These are phyloP conservation scores for Ips nitidus DNA, from an alignment of 1,140 invertebrate genomes.

Conservation along the genomic window DNA sequence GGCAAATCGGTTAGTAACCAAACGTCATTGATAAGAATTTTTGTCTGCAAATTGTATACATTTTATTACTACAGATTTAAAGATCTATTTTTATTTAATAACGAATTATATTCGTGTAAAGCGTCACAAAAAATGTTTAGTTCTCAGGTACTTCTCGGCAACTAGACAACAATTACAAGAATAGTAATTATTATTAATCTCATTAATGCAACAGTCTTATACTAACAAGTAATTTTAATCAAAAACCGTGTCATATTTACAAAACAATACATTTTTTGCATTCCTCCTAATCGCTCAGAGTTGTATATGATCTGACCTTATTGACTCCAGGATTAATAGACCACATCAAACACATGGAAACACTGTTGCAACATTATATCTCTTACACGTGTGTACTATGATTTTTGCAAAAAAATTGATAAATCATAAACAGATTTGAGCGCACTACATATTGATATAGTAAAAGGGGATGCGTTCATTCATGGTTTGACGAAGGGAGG, in stretches of 20 bases:
- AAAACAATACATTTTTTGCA: conserved; percentile 9
- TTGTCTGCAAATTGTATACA: too few relatives aligned
- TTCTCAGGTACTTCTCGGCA: too few relatives aligned
- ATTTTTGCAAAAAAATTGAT: neutral
- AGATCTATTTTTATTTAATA: too few relatives aligned
- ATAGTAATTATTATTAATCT: too few relatives aligned
- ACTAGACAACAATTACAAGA: too few relatives aligned
- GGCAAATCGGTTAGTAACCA: too few relatives aligned
- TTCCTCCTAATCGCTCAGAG: neutral
- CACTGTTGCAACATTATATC: neutral
- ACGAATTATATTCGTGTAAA: too few relatives aligned
- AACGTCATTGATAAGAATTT: too few relatives aligned
- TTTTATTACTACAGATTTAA: too few relatives aligned
- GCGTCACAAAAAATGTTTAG: too few relatives aligned
- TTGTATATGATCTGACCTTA: conserved; percentile 6
- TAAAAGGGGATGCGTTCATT: conserved; percentile 30
- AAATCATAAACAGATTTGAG: too few relatives aligned
- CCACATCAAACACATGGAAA: conserved; percentile 5
- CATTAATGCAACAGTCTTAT: too few relatives aligned
- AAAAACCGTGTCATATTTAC: conserved; percentile 15
- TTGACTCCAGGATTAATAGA: neutral
- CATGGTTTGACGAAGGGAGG: conserved; percentile 6
- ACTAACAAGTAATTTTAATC: neutral
- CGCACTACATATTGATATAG: neutral
- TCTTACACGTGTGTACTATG: conserved; percentile 5